These are phyloP conservation scores for Drosophila eugracilis DNA, from an alignment of 1,140 invertebrate genomes.

Conservation along the genomic window DNA sequence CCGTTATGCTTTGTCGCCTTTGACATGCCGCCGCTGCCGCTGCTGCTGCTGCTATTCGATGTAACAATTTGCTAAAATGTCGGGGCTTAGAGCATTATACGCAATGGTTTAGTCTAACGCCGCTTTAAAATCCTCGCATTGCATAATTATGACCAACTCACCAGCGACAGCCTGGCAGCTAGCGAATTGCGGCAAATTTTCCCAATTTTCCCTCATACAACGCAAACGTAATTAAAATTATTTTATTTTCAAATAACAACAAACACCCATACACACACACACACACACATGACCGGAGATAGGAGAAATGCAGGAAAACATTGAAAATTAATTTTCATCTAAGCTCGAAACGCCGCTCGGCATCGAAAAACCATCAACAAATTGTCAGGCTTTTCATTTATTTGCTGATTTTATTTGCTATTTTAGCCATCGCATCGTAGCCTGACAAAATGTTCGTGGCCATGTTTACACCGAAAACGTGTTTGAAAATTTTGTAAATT, in stretches of 20 bases:
- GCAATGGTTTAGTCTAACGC: constrained; percentile 35
- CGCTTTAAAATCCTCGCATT: constrained; percentile 40
- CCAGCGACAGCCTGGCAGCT: constrained; percentile 13
- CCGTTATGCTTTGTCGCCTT: constrained; percentile 77
- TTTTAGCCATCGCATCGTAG: constrained; percentile 33
- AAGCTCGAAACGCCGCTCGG: constrained; percentile 26
- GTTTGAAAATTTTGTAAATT: constrained; percentile 20
- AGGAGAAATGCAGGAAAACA: constrained; percentile 40
- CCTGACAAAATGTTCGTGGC: constrained; percentile 40
- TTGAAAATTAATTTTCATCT: constrained; percentile 73
- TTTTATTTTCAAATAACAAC: constrained; percentile 41
- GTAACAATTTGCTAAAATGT: constrained; percentile 68
- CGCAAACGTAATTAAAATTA: constrained; percentile 69
- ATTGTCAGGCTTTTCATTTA: constrained; percentile 68
- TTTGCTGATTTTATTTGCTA: constrained; percentile 67
- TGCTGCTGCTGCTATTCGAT: no score
- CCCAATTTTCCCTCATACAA: constrained; percentile 49
- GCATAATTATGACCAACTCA: constrained; percentile 70
- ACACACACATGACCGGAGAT: constrained; percentile 25
- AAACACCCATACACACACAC: background rate
- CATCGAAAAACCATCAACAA: constrained; percentile 70
- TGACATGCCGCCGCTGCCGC: constrained; percentile 34
- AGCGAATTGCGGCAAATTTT: constrained; percentile 45
- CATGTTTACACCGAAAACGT: constrained; percentile 55
- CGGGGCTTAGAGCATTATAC: constrained; percentile 59